Percentiles rank a stretch among this genome's conserved stretches.
These are phyloP conservation scores for Pelochelys cantorii DNA, from an alignment of 2,797 vertebrate species.

Conservation along the genomic window DNA sequence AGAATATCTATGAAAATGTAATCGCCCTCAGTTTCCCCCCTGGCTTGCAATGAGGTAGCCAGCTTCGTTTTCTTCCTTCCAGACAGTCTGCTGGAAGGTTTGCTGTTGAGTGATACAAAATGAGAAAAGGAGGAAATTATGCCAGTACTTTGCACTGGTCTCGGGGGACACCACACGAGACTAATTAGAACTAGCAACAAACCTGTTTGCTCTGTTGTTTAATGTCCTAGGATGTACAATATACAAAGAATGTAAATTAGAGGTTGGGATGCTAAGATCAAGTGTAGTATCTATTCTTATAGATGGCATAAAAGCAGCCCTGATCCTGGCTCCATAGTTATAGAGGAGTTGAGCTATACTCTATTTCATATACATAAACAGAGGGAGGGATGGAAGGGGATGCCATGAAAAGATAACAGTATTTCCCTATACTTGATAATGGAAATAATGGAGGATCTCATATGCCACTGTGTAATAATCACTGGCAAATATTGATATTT, in stretches of 20 bases:
- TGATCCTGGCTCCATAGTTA: neutral
- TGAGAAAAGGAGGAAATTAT: neutral
- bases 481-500: neutral
- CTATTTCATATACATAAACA: neutral
- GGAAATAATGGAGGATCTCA: neutral
- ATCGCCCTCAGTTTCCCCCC: slow-evolving; percentile 29
- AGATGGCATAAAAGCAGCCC: neutral
- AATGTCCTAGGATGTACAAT: neutral
- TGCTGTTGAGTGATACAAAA: slow-evolving; percentile 7
- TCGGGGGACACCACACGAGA: neutral
- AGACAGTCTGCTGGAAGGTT: slow-evolving; percentile 31
- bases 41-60: slow-evolving; percentile 34
- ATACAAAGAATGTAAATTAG: neutral
- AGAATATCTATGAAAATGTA: slow-evolving; percentile 26
- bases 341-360: rapidly evolving
- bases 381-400: neutral
- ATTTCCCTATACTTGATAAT: neutral
- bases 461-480: neutral
- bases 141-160: slow-evolving; percentile 3
- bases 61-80: slow-evolving; percentile 11
- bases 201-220: slow-evolving; percentile 1
- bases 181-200: slow-evolving; percentile 15
- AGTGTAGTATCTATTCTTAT: neutral
- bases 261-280: neutral
- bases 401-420: neutral